Base-by-base conservation (phyloP, 2,797 vertebrate species). In the Pampus argenteus region DNA sequence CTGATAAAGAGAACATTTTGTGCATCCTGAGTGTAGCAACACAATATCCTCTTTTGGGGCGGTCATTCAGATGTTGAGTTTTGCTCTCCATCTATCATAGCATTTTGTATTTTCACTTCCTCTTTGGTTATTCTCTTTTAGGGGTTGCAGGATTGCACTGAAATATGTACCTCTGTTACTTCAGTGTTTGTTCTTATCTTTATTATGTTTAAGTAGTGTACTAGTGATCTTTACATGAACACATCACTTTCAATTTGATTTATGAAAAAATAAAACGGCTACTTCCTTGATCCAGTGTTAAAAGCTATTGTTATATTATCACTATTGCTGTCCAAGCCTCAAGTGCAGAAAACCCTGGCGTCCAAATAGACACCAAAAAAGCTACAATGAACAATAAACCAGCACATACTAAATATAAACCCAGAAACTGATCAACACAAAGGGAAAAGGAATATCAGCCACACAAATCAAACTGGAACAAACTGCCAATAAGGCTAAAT, bases 101-200 rank as follows among this genome's bases (percentile, higher is more conserved):
- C 82, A 82, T 86, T 89, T 90, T 87, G 75, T 75, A 74, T 83
- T 91, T 81, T 92, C 91, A 89, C 88, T 92, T 92, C 91, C 88
- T 59, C 55, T 84, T 73, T 74, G 15, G 25, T 76, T 74, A 81
- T 87, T 84, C 88, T 89, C 78, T 73, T 78, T 86, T 86, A 67
- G 48, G 15, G 18, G 9, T 22, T 3, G 13, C 28, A 74, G 45
- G 36, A 34, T 42, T 69, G 9, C 77, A 71, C 76, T 78, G 58
- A 84, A 87, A 83, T 78, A 67, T 83, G n/a, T 65, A 48, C 23
- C 25, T 57, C 29, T 59, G 40, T 60, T 55, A 52, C 69, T 66
- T 36, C 28, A 60, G 7, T 20, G 18, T 50, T 52, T 44, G 15
- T 48, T 63, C 54, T 55, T 51, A 63, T 22, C 31, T 5, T 15